Evolutionary conservation across 2,797 vertebrate genomes (phyloP), one percentile per base, ranked within the genome.

Genomic region (Protonibea diacanthus): DNA sequence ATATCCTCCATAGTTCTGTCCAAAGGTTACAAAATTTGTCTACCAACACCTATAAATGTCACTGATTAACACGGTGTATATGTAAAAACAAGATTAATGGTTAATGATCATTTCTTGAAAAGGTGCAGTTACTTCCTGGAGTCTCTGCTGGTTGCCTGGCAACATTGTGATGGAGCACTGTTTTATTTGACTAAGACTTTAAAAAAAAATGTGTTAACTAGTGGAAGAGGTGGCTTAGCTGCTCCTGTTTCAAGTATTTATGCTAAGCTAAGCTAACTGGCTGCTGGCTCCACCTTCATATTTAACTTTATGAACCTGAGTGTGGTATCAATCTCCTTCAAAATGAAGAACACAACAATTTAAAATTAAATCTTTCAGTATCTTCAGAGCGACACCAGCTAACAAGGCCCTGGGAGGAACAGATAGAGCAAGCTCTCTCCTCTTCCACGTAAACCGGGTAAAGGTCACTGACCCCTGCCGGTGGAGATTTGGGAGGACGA

Each of bases 391-490:
- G 86, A 83, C 52, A 82, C 47, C 21, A 27, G 47, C 69, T 88
- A 92, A 88, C 40, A 18, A 89, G 71, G 72, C 52, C 81, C 80
- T 44, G 49, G 14, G 81, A 85, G 85, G 62, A 88, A 71, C 38
- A 53, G 62, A 64, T 40, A 15, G 49, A 56, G 51, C 4, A 2
- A 65, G 49, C 20, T 0, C 8, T 49, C 58, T 60, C 51, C 38
- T 20, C 48, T 42, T 52, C 77, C 62, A 71, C 29, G 68, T 58
- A 81, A 84, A 85, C 29, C 47, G 55, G 45, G 47, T 57, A 86
- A 86, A 93, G 91, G 91, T 92, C 85, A 51, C 63, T 74, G 85
- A 89, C 87, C 89, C 84, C 74, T 78, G 81, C 87, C 66, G 38
- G 81, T 68, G 63, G 81, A 82, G 76, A 59, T 71, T 81, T 77